Evolutionary conservation across 2,113 vertebrate species (phyloP).

Genomic region (Alces alces): DNA sequence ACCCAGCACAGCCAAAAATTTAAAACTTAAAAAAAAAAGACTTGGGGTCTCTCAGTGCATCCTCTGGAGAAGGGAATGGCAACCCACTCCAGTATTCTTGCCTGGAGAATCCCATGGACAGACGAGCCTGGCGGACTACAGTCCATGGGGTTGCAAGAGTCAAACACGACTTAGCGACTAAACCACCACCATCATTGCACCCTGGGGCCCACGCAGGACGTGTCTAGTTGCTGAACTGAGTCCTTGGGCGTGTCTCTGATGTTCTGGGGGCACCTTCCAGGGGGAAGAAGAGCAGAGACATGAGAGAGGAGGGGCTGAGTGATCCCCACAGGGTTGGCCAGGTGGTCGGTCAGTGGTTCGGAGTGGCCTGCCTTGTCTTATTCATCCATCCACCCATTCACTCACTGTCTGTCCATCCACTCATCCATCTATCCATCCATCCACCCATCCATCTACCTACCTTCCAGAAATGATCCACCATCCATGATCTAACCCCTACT

Average conservation of each 20-base stretch:
- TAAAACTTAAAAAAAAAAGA: neutral
- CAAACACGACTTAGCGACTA: neutral
- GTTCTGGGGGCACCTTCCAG: neutral
- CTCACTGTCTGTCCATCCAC: accelerated
- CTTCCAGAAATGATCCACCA: neutral
- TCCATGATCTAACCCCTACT: neutral
- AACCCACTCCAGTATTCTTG: neutral
- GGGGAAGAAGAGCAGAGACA: neutral
- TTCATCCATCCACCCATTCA: neutral
- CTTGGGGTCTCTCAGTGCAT: neutral
- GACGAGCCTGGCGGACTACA: neutral
- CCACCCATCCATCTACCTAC: neutral
- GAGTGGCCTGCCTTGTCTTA: too few relatives aligned
- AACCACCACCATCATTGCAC: neutral
- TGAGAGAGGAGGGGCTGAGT: accelerated
- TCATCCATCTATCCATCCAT: neutral
- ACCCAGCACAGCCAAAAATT: neutral
- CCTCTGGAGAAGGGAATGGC: neutral
- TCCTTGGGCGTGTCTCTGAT: neutral
- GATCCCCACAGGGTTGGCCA: too few relatives aligned
- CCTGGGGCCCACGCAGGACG: neutral
- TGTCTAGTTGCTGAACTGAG: neutral
- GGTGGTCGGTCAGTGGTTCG: neutral
- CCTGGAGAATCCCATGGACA: neutral
- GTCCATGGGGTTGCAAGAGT: neutral